phyloP scores from a whole-genome alignment of 2,888 invertebrate genomes.

The Cheilosia pagana region DNA sequence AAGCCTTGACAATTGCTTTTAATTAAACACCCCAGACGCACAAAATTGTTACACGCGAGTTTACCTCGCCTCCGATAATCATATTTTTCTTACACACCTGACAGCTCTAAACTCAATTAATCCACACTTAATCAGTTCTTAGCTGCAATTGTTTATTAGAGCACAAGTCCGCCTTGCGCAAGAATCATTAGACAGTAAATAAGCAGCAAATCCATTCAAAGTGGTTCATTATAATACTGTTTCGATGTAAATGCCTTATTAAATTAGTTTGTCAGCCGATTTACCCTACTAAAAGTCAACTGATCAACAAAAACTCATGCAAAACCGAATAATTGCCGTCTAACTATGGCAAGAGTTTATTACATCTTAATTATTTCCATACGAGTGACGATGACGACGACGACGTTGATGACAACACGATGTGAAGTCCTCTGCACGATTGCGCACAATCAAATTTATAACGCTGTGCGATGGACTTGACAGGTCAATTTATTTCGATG shows the following conservation, averaged over 20 bases:
- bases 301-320: constrained; percentile 6
- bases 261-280: constrained; percentile 9
- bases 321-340: constrained; percentile 33
- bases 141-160: constrained; percentile 38
- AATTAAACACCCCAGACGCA: no score
- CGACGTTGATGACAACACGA: constrained; percentile 30
- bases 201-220: neutral
- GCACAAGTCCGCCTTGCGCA: constrained; percentile 34
- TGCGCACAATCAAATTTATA: neutral
- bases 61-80: no score
- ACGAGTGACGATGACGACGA: constrained; percentile 30
- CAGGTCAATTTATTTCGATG: constrained; percentile 46
- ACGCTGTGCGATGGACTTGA: constrained; percentile 11
- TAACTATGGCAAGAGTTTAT: constrained; percentile 31
- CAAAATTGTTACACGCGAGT: no score
- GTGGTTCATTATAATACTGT: constrained; percentile 11
- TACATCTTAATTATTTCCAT: constrained; percentile 53
- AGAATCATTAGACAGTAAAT: neutral
- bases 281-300: constrained; percentile 17
- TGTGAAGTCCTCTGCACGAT: constrained; percentile 11
- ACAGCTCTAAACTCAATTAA: constrained; percentile 13
- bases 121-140: constrained; percentile 13
- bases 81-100: neutral
- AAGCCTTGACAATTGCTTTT: no score
- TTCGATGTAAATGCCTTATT: constrained; percentile 25